These are phyloP conservation scores for Nowickia ferox DNA, from an alignment of 2,888 invertebrate genomes.

Conservation along the genomic window DNA sequence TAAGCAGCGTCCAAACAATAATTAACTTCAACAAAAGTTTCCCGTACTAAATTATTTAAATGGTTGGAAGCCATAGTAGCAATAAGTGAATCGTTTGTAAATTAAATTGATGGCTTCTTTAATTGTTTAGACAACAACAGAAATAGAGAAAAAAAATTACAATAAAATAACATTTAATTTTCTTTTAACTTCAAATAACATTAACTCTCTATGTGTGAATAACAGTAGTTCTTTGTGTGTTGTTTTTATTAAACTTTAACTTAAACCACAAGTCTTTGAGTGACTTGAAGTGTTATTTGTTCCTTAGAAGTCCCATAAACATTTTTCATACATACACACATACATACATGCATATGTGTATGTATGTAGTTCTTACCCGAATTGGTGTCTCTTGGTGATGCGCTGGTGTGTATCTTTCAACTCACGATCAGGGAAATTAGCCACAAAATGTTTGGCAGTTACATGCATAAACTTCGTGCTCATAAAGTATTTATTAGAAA, in stretches of 20 bases:
- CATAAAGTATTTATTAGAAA: no score
- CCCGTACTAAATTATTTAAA: slow-evolving; percentile 16
- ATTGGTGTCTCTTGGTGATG: no score
- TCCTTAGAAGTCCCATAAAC: no score
- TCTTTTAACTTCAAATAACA: background rate
- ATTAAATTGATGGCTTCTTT: slow-evolving; percentile 13
- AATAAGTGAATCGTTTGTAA: background rate
- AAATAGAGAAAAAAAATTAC: background rate
- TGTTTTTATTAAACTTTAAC: background rate
- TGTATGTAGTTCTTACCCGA: no score
- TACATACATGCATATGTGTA: no score
- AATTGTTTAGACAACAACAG: slow-evolving; percentile 3
- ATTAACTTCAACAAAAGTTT: slow-evolving; percentile 7
- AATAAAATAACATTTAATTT: background rate
- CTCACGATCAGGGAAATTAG: no score
- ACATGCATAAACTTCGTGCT: no score
- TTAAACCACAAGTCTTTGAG: background rate
- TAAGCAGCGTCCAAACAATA: background rate
- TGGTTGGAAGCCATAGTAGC: background rate
- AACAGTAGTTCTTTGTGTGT: slow-evolving; percentile 16
- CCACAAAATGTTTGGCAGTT: no score
- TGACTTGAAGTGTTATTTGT: background rate
- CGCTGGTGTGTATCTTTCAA: no score
- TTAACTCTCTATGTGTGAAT: background rate
- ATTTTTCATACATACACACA: no score